These are phyloP conservation scores for Cabera pusaria DNA, from an alignment of 2,888 invertebrate species.

Conservation along the genomic window DNA sequence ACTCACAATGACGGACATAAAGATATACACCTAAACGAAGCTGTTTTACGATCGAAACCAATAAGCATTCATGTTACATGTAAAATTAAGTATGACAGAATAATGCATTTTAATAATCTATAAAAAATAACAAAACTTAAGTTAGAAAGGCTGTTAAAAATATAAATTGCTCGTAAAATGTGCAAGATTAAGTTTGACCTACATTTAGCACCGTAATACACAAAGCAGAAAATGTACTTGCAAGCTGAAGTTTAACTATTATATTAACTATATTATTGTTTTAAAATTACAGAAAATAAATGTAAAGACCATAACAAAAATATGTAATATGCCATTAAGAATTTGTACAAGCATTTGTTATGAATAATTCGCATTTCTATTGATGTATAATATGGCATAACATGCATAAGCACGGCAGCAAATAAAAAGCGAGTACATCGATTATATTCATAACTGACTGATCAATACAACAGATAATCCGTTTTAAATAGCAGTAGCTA, in stretches of 20 bases:
- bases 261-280: too few relatives aligned
- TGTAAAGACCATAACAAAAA: too few relatives aligned
- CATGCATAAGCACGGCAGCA: too few relatives aligned
- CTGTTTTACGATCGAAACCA: constrained; percentile 26
- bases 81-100: neutral
- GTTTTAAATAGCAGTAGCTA: constrained; percentile 4
- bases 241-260: too few relatives aligned
- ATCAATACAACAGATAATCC: too few relatives aligned
- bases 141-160: constrained; percentile 32
- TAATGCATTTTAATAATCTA: constrained; percentile 6
- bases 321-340: too few relatives aligned
- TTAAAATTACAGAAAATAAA: too few relatives aligned
- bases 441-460: too few relatives aligned
- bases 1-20: constrained; percentile 28
- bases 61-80: constrained; percentile 10
- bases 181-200: constrained; percentile 36
- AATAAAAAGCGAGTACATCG: too few relatives aligned
- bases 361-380: too few relatives aligned
- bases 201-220: constrained; percentile 40
- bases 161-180: constrained; percentile 44
- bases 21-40: constrained; percentile 23
- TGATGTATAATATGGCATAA: too few relatives aligned
- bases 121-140: constrained; percentile 15
- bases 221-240: constrained; percentile 38
- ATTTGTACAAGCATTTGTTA: too few relatives aligned